Evolutionary conservation across 2,888 invertebrate genomes (phyloP).

Genomic region (Timema podura): DNA sequence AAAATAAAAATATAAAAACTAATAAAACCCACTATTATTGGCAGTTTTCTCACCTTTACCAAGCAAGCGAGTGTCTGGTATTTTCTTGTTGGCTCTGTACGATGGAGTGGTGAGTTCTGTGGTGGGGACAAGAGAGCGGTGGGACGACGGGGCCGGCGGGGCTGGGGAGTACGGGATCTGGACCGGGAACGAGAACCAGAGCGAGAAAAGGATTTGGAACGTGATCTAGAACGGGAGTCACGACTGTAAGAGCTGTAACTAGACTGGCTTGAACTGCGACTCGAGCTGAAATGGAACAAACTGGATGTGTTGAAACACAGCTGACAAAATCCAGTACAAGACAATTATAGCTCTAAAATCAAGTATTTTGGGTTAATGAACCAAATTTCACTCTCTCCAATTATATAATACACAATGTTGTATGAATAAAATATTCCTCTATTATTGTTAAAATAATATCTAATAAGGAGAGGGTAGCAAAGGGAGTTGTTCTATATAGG

Average conservation of each 20-base stretch:
- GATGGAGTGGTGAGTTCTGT: conserved; percentile 8
- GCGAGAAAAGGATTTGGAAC: conserved; percentile 41
- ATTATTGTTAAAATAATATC: too few relatives aligned
- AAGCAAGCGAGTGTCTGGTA: conserved; percentile 16
- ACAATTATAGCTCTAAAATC: too few relatives aligned
- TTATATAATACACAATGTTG: too few relatives aligned
- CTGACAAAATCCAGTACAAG: too few relatives aligned
- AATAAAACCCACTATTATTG: not conserved
- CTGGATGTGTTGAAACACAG: too few relatives aligned
- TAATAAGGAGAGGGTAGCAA: too few relatives aligned
- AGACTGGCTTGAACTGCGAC: conserved; percentile 48
- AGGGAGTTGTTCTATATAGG: too few relatives aligned
- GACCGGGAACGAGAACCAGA: conserved; percentile 32
- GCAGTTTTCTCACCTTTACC: conserved; percentile 13
- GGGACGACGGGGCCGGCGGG: conserved; percentile 23
- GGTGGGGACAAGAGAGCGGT: conserved; percentile 20
- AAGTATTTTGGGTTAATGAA: too few relatives aligned
- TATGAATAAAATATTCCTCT: too few relatives aligned
- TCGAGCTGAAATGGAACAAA: conserved; percentile 43
- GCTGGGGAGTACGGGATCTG: conserved; percentile 23
- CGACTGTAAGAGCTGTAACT: conserved; percentile 49
- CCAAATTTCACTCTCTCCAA: too few relatives aligned
- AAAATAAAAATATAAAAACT: too few relatives aligned
- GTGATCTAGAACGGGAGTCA: conserved; percentile 47
- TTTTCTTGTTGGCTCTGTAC: conserved; percentile 10